phyloP scores from a whole-genome alignment of 1,140 invertebrate genomes.

The Caligus rogercresseyi region DNA sequence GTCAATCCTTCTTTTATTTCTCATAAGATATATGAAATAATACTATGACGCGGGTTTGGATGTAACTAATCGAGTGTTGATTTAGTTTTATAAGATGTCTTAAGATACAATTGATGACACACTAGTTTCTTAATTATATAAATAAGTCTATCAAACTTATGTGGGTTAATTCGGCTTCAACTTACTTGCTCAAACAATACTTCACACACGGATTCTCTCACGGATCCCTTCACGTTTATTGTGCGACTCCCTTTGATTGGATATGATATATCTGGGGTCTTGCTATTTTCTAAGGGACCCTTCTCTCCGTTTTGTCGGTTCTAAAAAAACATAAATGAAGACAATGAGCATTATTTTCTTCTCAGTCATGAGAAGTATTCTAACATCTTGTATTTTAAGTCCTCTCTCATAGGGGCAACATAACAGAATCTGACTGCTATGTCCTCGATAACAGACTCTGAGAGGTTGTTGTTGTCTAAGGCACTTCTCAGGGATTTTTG shows the following conservation, averaged over 20 bases:
- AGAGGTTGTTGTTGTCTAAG: background rate
- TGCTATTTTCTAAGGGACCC: background rate
- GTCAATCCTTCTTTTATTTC: too few species aligned
- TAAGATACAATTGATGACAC: too few species aligned
- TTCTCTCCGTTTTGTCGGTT: background rate
- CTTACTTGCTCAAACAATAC: constrained; percentile 48
- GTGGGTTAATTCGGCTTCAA: too few species aligned
- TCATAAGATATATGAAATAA: too few species aligned
- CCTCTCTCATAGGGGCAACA: constrained; percentile 52
- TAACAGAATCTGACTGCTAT: constrained; percentile 55
- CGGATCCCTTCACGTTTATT: constrained; percentile 43
- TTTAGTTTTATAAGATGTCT: too few species aligned
- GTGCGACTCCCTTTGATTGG: constrained; percentile 42
- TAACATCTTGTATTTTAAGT: constrained; percentile 33
- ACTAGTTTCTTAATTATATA: too few species aligned
- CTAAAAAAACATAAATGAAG: background rate
- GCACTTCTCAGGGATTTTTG: constrained; percentile 35
- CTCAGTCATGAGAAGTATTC: constrained; percentile 25
- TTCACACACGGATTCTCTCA: constrained; percentile 60
- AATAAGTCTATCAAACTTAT: too few species aligned
- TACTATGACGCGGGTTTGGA: too few species aligned
- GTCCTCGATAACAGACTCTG: constrained; percentile 36
- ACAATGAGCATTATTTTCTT: constrained; percentile 30
- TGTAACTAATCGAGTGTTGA: too few species aligned
- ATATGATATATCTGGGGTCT: constrained; percentile 46